Evolutionary conservation across 2,888 invertebrate species (phyloP), one percentile per base, ranked within the genome.

Genomic region (Prenolepis imparis): DNA sequence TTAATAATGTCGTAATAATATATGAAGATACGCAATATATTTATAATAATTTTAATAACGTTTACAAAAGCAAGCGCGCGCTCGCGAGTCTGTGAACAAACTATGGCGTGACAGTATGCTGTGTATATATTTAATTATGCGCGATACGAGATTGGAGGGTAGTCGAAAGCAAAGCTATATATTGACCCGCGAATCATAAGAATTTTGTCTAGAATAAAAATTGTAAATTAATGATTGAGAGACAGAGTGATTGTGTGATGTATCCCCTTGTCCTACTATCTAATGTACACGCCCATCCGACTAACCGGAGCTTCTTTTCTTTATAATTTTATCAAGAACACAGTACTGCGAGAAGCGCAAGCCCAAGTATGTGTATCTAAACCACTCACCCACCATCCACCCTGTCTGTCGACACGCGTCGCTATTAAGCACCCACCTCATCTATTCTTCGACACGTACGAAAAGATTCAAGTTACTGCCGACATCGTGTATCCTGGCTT

Each of bases 31-130:
- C 94, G 94, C 92, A 92, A 94, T 94, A 94, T 93, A 94, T 94
- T 94, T 94, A 93, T 93, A 93, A 92, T 94, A 93, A 94, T 94
- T 94, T 94, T 94, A 94, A 94, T 94, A 94, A 94, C 93, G 93
- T 94, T 94, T 94, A 94, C 94, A 94, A 94, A 91, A 91, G 88
- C 91, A 48, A n/a, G 39, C 91, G 89, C 91, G 55, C 78, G 57
- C 57, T 44, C 91, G 89, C 91, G 91, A 90, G 89, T 91, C 90
- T 87, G 64, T 39, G 88, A 84, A 83, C 68, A 82, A 86, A 78
- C 81, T 87, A 39, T 66, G 86, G 87, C 84, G 87, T 77, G 68
- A 87, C 90, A 89, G 92, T 93, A 92, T 90, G 91, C 84, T 94
- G 93, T 94, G 93, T 90, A 94, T 94, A 94, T 86, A 89, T 93